Evolutionary conservation across 2,113 vertebrate species (phyloP).

Genomic region (Sander lucioperca): DNA sequence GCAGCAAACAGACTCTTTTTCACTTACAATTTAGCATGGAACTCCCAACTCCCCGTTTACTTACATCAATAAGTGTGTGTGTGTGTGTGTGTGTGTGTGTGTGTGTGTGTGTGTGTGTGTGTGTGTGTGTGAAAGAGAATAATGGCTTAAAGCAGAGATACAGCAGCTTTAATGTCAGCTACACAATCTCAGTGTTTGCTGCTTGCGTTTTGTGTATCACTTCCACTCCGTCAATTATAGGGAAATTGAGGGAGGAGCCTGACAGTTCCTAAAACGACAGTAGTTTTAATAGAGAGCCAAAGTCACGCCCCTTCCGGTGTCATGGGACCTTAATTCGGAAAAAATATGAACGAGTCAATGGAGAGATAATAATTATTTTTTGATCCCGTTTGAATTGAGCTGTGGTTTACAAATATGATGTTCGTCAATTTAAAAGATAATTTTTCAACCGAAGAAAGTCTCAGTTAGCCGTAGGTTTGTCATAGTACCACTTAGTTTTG

Average conservation of each 20-base stretch:
- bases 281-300: background rate
- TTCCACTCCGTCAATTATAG: constrained; percentile 2
- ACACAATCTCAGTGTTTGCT: background rate
- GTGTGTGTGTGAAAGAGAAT: background rate
- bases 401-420: too few species aligned
- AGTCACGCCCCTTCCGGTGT: too few species aligned
- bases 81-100: background rate
- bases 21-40: background rate
- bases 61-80: background rate
- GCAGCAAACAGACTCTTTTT: background rate
- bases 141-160: background rate
- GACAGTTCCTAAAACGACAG: background rate
- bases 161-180: background rate
- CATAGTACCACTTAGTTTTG: too few species aligned
- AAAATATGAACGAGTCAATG: too few species aligned
- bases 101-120: too few species aligned
- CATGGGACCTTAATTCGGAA: too few species aligned
- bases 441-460: too few species aligned
- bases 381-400: too few species aligned
- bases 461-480: too few species aligned
- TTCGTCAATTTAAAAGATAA: too few species aligned
- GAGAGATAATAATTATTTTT: too few species aligned
- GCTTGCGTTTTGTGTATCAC: background rate
- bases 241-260: background rate
- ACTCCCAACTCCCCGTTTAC: background rate